Base-by-base conservation (phyloP, 2,888 invertebrate species). In the Polydrusus tereticollis region DNA sequence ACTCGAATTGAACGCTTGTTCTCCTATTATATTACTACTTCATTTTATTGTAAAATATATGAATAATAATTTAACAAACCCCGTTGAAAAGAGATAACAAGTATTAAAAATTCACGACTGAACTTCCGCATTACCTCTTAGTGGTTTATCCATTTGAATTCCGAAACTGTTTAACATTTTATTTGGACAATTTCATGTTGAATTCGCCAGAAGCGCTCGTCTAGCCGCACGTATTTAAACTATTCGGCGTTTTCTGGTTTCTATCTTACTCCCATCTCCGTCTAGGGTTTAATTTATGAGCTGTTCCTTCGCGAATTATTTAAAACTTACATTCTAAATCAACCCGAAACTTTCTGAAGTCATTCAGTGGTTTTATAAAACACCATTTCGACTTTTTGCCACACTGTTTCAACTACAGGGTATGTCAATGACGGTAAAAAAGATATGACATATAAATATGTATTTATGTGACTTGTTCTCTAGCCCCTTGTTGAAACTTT, bases 121-220 rank as follows among this genome's bases (percentile, higher is more conserved):
- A 55, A 55, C 16, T 55, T 20, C 47, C 47, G 18, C 29, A 29
- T 29, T 52, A 52, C 50, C 21, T 29, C 26, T 18, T 5, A 10
- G 18, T 29, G 29, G 16, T 55, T 55, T 55, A 55, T 29, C 29
- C n/a, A 29, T 29, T 29, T 55, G 2, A 55, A 29, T 55, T 55
- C 26, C 8, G 23, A 55, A 55, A 29, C 52, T 29, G 29, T 55
- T 55, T 29, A 33, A 26, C 52, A 55, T 55, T 55, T 55, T 55
- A 55, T 55, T 55, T 16, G 52, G 29, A 55, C 52, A 55, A 55
- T 55, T 55, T 55, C 29, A 55, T 1, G 52, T 55, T 55, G 52
- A 55, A 29, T 55, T 55, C 52, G 7, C 52, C 29, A 14, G 14
- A 55, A 55, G 52, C 23, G 52, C 52, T 55, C 29, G 7, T 55